Base-by-base conservation (phyloP, 2,113 vertebrate genomes). In the Uria aalge region DNA sequence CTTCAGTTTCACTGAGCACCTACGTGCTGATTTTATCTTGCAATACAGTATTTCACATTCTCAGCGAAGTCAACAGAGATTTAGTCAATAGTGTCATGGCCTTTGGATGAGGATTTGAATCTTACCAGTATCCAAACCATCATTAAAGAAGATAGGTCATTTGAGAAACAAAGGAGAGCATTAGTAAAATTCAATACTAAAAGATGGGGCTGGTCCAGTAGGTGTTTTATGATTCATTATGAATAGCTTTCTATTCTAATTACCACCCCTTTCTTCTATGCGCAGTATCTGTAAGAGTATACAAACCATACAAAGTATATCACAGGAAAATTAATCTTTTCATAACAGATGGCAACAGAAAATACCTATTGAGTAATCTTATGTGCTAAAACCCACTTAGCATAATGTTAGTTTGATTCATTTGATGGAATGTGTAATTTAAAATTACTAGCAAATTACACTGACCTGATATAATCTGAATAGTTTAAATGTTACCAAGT, bases 21-120 rank as follows among this genome's bases (percentile, higher is more conserved):
- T 89, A 95, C 38, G 88, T 95, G 97, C 92, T 97, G 98, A 98
- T 99, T 98, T 99, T 99, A 99, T 99, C 98, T 92, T 90, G 85
- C 93, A 96, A 98, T 99, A 98, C 97, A 96, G 96, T 92, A 98
- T 99, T 99, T 98, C 98, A 98, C 98, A 98, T 97, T 97, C 98
- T 99, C 98, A 99, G 99, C 98, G 98, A 98, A 98, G 98, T 98
- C 98, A 98, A 98, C 90, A 98, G 97, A 97, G 96, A 98, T 98
- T 98, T 96, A 98, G 98, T 99, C 98, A 97, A 98, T 98, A 98
- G 95, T 97, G 97, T 97, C 97, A 97, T 0, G 81, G 97, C 97
- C 98, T 97, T 66, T 97, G 88, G 88, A 87, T 52, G 88, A 94
- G 86, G 88, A 96, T 69, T 72, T 94, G 91, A 97, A 98, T 97